Conservation (phyloP, 2,888 invertebrate species). For the Mythimna albipuncta region DNA sequence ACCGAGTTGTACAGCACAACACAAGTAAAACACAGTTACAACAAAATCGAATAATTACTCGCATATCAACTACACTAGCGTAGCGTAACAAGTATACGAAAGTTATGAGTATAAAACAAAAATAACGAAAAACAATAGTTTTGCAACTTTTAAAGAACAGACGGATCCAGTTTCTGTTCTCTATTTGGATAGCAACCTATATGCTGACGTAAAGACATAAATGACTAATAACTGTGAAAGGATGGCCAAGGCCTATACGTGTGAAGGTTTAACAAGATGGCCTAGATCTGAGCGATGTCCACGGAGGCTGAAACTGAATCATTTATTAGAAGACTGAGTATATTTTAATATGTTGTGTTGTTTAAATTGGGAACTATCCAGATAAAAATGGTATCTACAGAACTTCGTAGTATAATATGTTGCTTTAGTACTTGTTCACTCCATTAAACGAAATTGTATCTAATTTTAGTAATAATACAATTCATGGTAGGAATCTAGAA, state of each 20-base stretch:
- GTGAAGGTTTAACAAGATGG: constrained; percentile 1
- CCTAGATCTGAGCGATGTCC: constrained; percentile 1
- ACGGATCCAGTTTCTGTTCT: not conserved
- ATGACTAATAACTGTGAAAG: constrained; percentile 21
- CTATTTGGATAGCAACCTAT: not conserved
- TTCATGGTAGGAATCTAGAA: not conserved
- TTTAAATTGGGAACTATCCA: not conserved
- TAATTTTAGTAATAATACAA: not conserved
- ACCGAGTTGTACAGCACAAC: not conserved
- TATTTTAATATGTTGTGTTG: not conserved
- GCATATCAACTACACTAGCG: not conserved
- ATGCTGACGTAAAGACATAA: not conserved
- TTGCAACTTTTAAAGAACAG: not conserved
- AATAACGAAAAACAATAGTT: not conserved
- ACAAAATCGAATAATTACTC: constrained; percentile 4
- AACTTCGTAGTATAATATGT: not conserved
- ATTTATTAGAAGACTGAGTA: too few relatives aligned
- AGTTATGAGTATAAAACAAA: not conserved
- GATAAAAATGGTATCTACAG: not conserved
- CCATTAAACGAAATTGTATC: not conserved
- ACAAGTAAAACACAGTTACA: constrained; percentile 1
- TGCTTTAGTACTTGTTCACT: not conserved
- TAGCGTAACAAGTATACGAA: not conserved
- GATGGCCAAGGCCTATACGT: constrained; percentile 6
- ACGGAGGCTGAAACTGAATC: constrained; percentile 3